Evolutionary conservation across 2,888 invertebrate genomes (phyloP), one percentile per base, ranked within the genome.

Genomic region (Saturnia japonica): DNA sequence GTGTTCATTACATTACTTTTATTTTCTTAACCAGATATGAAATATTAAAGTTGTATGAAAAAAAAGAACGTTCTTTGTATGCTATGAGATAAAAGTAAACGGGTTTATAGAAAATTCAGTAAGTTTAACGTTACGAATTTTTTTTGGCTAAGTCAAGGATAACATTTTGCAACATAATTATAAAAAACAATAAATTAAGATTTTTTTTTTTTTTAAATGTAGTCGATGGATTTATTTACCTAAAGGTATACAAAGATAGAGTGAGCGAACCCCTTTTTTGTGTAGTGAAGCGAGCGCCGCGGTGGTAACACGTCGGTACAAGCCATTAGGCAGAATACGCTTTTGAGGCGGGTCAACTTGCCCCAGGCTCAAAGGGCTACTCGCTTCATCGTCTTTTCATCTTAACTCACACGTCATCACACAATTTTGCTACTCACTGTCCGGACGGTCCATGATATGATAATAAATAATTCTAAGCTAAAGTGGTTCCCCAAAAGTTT

Each of bases 321-420:
- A 81, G 81, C 89, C 88, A 90, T 90, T 91, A 90, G 85, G 82
- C 83, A 84, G 78, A 78, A 78, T 76, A 76, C 80, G 78, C 80
- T 82, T 85, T 88, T 89, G 88, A 90, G 88, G 81, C 83, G 88
- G 90, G 89, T 90, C 85, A 83, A 64, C 40, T 28, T 79, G 78
- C 81, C 80, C 76, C 74, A 77, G 78, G 79, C 80, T 86, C 88
- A 88, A 87, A 88, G 84, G 84, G 77, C 85, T 83, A 86, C 86
- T 82, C 82, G 81, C 80, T 85, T 85, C 85, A 83, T 86, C 88
- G 85, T 84, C 87, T 87, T 88, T 88, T 88, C 88, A 87, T 86
- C 85, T 84, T 78, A 78, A 81, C 80, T 82, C 79, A 80, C 85
- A 82, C 85, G 82, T 85, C 85, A 86, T 84, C 85, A 80, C 81